A percentile compares a stretch with the other conserved stretches of the same genome.
Evolutionary conservation across 2,797 vertebrate species (phyloP).

Genomic region (Sebastiscus tertius): DNA sequence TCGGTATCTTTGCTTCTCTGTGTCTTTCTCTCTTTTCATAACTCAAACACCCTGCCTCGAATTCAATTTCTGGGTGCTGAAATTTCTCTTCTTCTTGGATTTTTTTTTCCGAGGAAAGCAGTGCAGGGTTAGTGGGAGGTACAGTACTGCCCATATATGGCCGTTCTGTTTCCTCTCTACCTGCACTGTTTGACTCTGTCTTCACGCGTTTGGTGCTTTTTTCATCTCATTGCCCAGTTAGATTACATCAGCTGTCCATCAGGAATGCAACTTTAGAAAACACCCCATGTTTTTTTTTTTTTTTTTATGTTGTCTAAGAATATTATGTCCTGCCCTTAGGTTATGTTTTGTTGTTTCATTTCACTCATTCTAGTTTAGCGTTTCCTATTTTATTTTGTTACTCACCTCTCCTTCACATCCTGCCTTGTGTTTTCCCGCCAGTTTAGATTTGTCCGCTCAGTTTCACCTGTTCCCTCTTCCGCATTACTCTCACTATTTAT

Average conservation of each 20-base stretch:
- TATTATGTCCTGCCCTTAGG: not conserved
- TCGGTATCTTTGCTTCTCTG: slow-evolving; percentile 3
- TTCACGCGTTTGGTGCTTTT: not conserved
- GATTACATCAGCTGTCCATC: not conserved
- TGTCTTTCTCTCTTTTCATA: slow-evolving; percentile 17
- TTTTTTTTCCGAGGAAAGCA: not conserved
- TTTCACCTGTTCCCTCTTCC: too few relatives aligned
- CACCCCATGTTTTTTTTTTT: not conserved
- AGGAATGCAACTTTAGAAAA: not conserved
- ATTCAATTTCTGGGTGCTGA: slow-evolving; percentile 9
- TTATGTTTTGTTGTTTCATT: not conserved
- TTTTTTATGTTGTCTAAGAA: not conserved
- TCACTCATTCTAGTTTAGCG: not conserved
- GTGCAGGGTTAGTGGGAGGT: not conserved
- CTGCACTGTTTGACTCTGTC: not conserved
- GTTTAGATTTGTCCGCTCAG: too few relatives aligned
- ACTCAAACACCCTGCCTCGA: not conserved
- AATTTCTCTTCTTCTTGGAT: not conserved
- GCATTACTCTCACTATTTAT: too few relatives aligned
- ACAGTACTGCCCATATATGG: not conserved
- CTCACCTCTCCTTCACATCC: too few relatives aligned
- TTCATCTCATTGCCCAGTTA: not conserved
- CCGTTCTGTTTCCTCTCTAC: not conserved
- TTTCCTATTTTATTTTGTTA: too few relatives aligned
- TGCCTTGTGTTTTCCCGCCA: too few relatives aligned